Evolutionary conservation across 2,888 invertebrate genomes (phyloP), one percentile per base, ranked within the genome.

Genomic region (Strigamia maritima): DNA sequence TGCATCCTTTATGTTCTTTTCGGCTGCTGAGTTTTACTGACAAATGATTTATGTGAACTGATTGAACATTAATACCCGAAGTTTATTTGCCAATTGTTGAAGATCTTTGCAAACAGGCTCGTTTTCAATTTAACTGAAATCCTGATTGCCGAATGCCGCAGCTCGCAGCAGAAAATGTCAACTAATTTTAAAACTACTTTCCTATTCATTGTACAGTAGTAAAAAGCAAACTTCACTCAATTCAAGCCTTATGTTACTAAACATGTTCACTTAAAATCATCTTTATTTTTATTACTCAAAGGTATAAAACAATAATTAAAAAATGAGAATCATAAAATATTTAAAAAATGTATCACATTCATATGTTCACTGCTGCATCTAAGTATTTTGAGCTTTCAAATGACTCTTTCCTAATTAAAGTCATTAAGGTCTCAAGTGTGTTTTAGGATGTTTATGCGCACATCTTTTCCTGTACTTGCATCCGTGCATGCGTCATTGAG

Each of bases 371-470:
- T 40, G 75, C 35, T 38, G 75, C n/a, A 14, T 35, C 40, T 38
- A 40, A 40, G 35, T 75, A 38, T 75, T 75, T 75, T 75, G 75
- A 35, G 75, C 75, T 75, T 75, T 75, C 75, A 75, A 75, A 75
- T 75, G 35, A 40, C 75, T 38, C 38, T 75, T 75, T 75, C 75
- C 38, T 75, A 75, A 75, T 75, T 75, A 75, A 75, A 75, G 38
- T 75, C 75, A 75, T 75, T 75, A 75, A 65, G 65, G 65, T 65
- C 65, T 65, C 65, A 65, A 65, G 65, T 65, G 65, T 65, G 65
- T 65, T 65, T 65, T 65, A 65, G 65, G 65, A 65, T 65, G 28
- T 26, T 65, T 65, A 65, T 65, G 65, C 65, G 65, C 65, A 26
- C 65, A 65, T 65, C 65, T 26, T 26, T 65, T 24, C 24, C 26